Evolutionary conservation across 1,140 invertebrate species (phyloP), one percentile per base, ranked within the genome.

Genomic region (Archivesica marissinica): DNA sequence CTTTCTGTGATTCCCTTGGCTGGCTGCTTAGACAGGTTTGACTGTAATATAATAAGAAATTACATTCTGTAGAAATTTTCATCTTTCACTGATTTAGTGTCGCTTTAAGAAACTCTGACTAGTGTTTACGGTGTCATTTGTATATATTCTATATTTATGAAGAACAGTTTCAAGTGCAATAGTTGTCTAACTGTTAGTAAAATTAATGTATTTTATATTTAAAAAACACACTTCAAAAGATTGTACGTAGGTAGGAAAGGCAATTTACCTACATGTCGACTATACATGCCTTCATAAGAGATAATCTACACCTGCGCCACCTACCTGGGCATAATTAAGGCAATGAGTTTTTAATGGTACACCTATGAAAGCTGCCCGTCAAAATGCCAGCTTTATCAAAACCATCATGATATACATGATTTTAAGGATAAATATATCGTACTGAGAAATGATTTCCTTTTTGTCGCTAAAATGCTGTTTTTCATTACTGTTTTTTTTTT

Each of bases 311-410:
- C 15, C 6, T 23, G 23, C 50, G 28, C 68, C 39, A 72, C 68
- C 68, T 72, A 72, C 68, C 41, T 30, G 15, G 17, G 68, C 23
- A 33, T 33, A 44, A 72, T 72, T 47, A 72, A 28, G 28, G 41
- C 25, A 33, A 72, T 72, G 68, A 47, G 68, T 72, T 72, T 72
- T 72, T 72, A 72, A 72, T 41, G 68, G 50, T 44, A 30, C 25
- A 23, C n/a, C 20, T 47, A 50, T 72, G 68, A 72, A 72, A 38
- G 33, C 68, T 72, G 68, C 39, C 68, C 68, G 50, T 72, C 39
- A 72, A 50, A 2, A 28, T 41, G 2, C 1, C 15, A 50, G 1
- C 28, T 52, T 72, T 72, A 72, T 72, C 68, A 30, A 13, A 25
- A 28, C 9, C 28, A 72, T 72, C 68, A 47, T 47, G 68, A 72